Conservation (phyloP, 2,113 vertebrate genomes). For the Hassar affinis region DNA sequence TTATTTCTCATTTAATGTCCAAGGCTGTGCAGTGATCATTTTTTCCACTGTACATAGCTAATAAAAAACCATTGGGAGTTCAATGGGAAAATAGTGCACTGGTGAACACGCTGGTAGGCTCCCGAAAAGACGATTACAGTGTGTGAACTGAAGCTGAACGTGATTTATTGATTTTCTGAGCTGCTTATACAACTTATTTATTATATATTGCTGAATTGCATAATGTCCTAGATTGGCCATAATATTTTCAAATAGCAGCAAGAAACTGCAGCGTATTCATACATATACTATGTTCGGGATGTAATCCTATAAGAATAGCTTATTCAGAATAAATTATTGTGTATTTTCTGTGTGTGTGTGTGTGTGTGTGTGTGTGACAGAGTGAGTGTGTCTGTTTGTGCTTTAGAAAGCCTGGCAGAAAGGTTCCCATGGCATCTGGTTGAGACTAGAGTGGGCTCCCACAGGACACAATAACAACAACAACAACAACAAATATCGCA, state of each 20-base stretch:
- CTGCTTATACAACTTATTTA: neutral
- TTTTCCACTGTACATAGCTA: neutral
- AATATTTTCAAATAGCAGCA: neutral
- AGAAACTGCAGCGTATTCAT: neutral
- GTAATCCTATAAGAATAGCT: neutral
- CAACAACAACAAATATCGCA: neutral
- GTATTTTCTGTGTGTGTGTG: neutral
- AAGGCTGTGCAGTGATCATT: neutral
- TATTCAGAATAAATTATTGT: neutral
- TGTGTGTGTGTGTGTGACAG: no score
- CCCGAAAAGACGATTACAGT: neutral
- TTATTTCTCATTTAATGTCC: conserved; percentile 1
- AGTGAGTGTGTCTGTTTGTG: neutral
- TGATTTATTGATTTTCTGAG: conserved; percentile 10
- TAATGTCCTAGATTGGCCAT: neutral
- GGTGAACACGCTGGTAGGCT: neutral
- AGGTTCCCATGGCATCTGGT: neutral
- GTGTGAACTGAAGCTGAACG: conserved; percentile 9
- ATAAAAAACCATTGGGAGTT: conserved; percentile 15
- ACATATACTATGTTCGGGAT: neutral
- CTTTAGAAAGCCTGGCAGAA: neutral
- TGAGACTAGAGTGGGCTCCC: neutral
- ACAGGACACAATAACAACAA: neutral
- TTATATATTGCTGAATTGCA: neutral
- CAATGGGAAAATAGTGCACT: conserved; percentile 10